Base-by-base conservation (phyloP, 2,888 invertebrate genomes). In the Ennomos fuscantarius region DNA sequence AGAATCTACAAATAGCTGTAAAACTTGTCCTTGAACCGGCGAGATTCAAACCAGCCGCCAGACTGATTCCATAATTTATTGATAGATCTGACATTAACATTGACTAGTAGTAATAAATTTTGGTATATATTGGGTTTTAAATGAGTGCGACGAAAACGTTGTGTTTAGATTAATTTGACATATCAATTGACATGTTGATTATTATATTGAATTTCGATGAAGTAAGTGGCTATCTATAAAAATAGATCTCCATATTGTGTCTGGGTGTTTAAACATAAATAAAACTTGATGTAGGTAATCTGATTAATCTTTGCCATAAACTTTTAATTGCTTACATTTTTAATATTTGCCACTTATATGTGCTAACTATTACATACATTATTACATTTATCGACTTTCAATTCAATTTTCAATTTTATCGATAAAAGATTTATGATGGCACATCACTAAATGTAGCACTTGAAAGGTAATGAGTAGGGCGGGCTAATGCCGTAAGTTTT, bases 401-500 rank as follows among this genome's bases (percentile, higher is more conserved):
- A 3, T 3, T 6, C 6, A 24, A n/a, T 46, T 35, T 45, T 35
- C 39, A 13, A 34, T 40, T 35, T 45, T 36, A 35, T 46, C 46
- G 46, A 46, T 11, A 46, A n/a, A 36, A 34, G 9, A n/a, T 11
- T 36, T 11, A 11, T 42, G 50, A 24, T 24, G 24, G 24, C 41
- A 34, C 50, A 53, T 63, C 62, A 49, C 53, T 59, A 61, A 59
- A 57, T 55, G 55, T 57, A 37, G 48, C 50, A 13, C 51, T 55
- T 49, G 36, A 40, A 12, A 36, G 58, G 49, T 68, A 64, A 68
- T 54, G 61, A 62, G 63, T 34, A 44, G 51, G 65, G 62, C 47
- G 69, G 56, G 69, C 59, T 50, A 59, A 61, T 56, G 49, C 63
- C 66, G 52, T 67, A 65, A 46, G 60, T 70, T 66, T 65, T 62